phyloP scores from a whole-genome alignment of 2,113 vertebrate genomes.

The Menidia beryllina region DNA sequence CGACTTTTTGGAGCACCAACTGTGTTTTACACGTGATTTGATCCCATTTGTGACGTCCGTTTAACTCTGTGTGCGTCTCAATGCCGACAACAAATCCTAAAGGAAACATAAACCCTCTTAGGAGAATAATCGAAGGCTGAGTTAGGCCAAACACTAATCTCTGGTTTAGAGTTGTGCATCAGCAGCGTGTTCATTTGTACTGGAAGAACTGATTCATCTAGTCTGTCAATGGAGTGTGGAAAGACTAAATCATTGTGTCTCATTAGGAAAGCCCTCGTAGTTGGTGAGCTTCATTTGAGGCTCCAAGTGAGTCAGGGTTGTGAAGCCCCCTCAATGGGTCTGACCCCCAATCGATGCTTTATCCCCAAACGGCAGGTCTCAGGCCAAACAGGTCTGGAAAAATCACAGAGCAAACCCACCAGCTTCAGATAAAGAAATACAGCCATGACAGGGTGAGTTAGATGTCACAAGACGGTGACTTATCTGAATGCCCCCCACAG shows the following conservation, averaged over 20 bases:
- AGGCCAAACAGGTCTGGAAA: not conserved
- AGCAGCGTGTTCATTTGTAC: not conserved
- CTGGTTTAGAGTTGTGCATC: not conserved
- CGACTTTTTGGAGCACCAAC: not conserved
- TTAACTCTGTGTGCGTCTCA: not conserved
- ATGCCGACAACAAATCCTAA: not conserved
- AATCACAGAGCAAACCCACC: not conserved
- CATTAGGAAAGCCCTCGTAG: not conserved
- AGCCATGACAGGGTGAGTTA: too few species aligned
- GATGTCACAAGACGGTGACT: too few species aligned
- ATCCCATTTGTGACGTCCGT: not conserved
- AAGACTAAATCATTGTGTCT: not conserved
- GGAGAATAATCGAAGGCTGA: too few species aligned
- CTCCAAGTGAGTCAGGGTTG: not conserved
- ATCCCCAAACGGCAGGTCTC: not conserved
- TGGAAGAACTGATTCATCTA: not conserved
- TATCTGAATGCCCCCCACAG: too few species aligned
- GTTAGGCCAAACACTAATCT: not conserved
- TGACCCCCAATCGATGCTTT: not conserved
- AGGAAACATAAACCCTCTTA: too few species aligned
- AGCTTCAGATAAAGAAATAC: too few species aligned
- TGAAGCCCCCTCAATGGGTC: not conserved
- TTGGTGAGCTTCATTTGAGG: not conserved
- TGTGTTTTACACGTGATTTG: conserved; percentile 1
- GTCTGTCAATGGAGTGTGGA: not conserved